Evolutionary conservation across 2,797 vertebrate species (phyloP), one percentile per base, ranked within the genome.

Genomic region (Hozukius guyotensis): DNA sequence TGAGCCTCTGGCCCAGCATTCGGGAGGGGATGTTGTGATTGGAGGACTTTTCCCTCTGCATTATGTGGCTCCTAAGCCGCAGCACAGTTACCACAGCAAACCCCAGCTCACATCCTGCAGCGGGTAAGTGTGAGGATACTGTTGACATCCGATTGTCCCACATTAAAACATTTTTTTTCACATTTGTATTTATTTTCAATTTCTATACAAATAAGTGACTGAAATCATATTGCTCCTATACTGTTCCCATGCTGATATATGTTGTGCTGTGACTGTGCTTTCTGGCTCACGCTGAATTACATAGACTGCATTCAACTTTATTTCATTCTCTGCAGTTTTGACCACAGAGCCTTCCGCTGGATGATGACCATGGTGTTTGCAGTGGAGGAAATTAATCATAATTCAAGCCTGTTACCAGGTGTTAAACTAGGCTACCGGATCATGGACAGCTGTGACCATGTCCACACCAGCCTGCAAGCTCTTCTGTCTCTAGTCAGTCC

Each of bases 301-400:
- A 38, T 5, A 57, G 12, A 72, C 18, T 66, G 25, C 13, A 65
- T 18, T 31, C 0, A 29, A 4, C 2, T 59, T 3, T 25, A 10
- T 62, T 60, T 9, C 8, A 34, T 60, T 60, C 42, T 49, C 18
- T 70, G 16, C 85, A 96, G 95, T 22, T 96, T 96, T 91, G 94
- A 96, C 69, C 80, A 92, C 27, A 90, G 95, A 78, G 94, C 94
- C 12, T 96, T 96, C 70, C 95, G 94, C 24, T 96, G 95, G 95
- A 87, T 94, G 83, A 95, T 96, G 90, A 95, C 96, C 14, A 96
- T 96, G 96, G 91, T 95, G 66, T 96, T 96, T 84, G 87, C 95
- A 3, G 92, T 96, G 55, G 90, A 96, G 66, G 95, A 96, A 93
- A 95, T 96, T 57, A 96, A 96, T 75, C 76, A 11, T 10, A 87